phyloP scores from a whole-genome alignment of 2,113 vertebrate genomes.

The Oxyura jamaicensis region DNA sequence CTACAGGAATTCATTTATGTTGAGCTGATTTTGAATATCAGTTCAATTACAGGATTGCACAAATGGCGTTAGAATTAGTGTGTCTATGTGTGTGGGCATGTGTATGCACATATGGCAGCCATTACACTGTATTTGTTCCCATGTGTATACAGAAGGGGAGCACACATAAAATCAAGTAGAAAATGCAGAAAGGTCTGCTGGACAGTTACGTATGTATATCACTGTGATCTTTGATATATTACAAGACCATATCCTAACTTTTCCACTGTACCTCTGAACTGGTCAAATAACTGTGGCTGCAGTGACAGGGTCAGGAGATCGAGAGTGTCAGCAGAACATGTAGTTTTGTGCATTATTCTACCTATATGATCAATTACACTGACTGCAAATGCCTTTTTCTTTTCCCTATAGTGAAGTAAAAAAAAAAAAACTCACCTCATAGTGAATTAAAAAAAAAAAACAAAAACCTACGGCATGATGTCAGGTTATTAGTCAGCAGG shows the following conservation, averaged over 20 bases:
- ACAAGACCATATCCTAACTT: background rate
- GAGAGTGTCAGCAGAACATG: background rate
- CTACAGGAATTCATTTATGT: background rate
- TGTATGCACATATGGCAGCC: background rate
- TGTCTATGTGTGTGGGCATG: fast-evolving
- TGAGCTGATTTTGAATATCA: background rate
- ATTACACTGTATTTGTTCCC: background rate
- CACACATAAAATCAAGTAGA: background rate
- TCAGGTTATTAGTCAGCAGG: background rate
- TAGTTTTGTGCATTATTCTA: background rate
- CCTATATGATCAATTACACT: background rate
- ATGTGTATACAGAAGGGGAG: background rate
- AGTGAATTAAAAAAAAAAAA: background rate
- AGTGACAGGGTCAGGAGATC: background rate
- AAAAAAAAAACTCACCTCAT: background rate
- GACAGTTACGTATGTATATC: background rate
- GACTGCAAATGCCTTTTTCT: background rate
- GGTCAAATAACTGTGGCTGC: fast-evolving
- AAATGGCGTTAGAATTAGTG: background rate
- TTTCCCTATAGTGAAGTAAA: background rate
- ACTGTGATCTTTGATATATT: background rate
- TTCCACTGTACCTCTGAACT: background rate
- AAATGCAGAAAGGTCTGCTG: background rate
- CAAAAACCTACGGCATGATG: too few species aligned
- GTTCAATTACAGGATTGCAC: background rate